phyloP scores from a whole-genome alignment of 2,113 vertebrate species.

The Felis chaus region DNA sequence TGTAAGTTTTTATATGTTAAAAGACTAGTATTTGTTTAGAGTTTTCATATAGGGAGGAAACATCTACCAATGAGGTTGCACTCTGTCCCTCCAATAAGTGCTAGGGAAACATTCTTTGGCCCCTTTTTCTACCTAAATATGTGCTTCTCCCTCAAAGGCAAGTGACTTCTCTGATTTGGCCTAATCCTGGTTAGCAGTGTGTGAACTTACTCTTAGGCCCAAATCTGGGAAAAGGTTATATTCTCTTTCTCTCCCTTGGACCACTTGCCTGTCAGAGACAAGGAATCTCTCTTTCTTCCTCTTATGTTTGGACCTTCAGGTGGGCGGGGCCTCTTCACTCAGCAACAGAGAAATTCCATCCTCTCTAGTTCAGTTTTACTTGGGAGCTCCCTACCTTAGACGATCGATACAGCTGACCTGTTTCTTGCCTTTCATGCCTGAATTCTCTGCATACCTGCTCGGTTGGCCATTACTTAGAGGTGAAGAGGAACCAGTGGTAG shows the following conservation, averaged over 20 bases:
- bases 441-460: neutral
- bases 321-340: neutral
- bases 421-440: neutral
- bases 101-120: neutral
- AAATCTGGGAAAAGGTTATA: neutral
- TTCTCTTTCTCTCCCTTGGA: neutral
- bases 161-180: neutral
- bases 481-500: neutral
- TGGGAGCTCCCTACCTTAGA: neutral
- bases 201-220: neutral
- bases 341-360: neutral
- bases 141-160: neutral
- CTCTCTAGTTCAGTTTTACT: neutral
- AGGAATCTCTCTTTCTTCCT: neutral
- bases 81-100: neutral
- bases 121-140: neutral
- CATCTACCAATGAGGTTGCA: accelerated
- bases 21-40: neutral
- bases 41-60: neutral
- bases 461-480: neutral
- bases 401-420: neutral
- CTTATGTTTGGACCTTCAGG: neutral
- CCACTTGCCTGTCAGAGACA: neutral
- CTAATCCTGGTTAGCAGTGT: neutral
- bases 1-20: neutral